Conservation (phyloP, 2,113 vertebrate species). For the Baryphthengus martii region DNA sequence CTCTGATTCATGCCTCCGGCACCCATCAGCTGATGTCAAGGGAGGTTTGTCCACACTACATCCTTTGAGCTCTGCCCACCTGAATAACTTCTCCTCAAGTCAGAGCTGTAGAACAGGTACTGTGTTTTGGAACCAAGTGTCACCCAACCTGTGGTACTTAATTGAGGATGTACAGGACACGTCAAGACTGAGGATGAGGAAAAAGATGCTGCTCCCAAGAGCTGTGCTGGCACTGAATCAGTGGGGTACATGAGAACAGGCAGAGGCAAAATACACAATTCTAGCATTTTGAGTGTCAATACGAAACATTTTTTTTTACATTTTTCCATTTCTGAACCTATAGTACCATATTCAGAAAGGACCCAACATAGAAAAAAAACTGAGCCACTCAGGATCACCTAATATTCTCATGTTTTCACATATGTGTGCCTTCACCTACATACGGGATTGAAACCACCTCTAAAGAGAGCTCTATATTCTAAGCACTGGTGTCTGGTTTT, state of each 20-base stretch:
- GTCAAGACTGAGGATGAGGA: background rate
- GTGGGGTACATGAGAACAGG: background rate
- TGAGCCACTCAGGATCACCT: background rate
- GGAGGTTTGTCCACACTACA: background rate
- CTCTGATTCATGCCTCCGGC: conserved; percentile 25
- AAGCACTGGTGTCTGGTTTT: background rate
- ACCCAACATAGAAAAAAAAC: background rate
- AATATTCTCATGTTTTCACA: background rate
- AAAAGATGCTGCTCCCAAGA: background rate
- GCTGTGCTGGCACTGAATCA: background rate
- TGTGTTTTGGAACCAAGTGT: background rate
- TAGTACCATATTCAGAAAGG: background rate
- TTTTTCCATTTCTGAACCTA: background rate
- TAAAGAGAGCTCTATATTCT: background rate
- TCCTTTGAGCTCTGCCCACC: background rate
- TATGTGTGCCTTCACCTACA: background rate
- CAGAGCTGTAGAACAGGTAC: conserved; percentile 31
- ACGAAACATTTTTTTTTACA: background rate
- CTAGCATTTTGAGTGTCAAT: background rate
- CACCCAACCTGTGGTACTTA: background rate
- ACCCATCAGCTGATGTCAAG: background rate
- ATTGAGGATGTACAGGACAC: background rate
- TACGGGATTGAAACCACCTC: background rate
- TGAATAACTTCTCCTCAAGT: conserved; percentile 21
- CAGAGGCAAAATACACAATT: background rate